These are phyloP conservation scores for Fragum whitleyi DNA, from an alignment of 2,888 invertebrate genomes.

Conservation along the genomic window DNA sequence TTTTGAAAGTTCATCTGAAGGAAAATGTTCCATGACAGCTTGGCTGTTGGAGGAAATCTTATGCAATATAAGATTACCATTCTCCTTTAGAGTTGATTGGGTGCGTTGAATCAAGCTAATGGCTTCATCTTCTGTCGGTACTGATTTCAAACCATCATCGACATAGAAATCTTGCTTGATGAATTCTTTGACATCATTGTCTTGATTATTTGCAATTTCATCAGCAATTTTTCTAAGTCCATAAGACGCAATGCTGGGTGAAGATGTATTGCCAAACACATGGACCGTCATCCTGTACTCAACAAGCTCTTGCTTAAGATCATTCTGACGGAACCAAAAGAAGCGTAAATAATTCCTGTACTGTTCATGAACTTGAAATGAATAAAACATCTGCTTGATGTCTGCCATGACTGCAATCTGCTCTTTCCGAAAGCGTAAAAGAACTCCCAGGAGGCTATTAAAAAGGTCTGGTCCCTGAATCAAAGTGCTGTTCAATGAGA, in stretches of 20 bases:
- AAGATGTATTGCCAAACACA: conserved; percentile 14
- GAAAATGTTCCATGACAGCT: conserved; percentile 37
- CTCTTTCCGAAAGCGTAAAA: conserved; percentile 58
- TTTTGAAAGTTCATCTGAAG: conserved; percentile 51
- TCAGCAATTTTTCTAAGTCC: conserved; percentile 50
- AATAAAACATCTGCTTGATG: conserved; percentile 65
- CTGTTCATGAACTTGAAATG: conserved; percentile 49
- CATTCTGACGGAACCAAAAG: conserved; percentile 42
- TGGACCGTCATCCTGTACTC: conserved; percentile 18
- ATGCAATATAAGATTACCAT: conserved; percentile 55
- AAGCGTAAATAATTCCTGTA: conserved; percentile 59
- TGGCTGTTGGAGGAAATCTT: conserved; percentile 63
- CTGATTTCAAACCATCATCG: conserved; percentile 58
- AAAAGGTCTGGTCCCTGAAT: conserved; percentile 57
- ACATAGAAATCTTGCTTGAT: conserved; percentile 60
- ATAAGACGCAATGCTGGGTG: conserved; percentile 47
- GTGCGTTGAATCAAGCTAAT: conserved; percentile 49
- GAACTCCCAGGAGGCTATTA: conserved; percentile 57
- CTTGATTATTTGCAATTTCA: not conserved
- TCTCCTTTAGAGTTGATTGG: conserved; percentile 24
- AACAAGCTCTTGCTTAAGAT: not conserved
- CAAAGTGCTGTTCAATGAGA: conserved; percentile 57
- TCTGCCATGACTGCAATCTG: conserved; percentile 54
- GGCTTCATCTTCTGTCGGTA: conserved; percentile 21
- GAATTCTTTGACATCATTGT: conserved; percentile 30